Percentiles rank a stretch among this genome's conserved stretches.
Conservation (phyloP, 2,113 vertebrate species). For the Gadus chalcogrammus region DNA sequence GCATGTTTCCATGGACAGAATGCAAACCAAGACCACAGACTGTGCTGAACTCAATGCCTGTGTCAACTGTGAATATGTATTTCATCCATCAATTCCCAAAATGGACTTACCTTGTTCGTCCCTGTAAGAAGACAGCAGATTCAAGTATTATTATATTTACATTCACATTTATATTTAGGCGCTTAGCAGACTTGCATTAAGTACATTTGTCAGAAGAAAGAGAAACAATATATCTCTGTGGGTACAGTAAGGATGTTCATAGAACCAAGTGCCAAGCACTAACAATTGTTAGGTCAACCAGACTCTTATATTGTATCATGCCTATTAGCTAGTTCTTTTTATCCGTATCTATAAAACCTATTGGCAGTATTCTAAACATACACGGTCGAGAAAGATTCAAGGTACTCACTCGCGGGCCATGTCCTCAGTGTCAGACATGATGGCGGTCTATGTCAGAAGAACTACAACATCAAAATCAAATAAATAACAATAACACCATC, state of each 20-base stretch:
- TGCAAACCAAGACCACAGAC: too few species aligned
- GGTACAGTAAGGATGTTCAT: too few species aligned
- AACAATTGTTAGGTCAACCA: too few species aligned
- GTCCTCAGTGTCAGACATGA: slow-evolving; percentile 85
- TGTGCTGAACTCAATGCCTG: too few species aligned
- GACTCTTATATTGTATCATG: not conserved
- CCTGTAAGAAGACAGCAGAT: slow-evolving; percentile 62
- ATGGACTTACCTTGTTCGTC: slow-evolving; percentile 81
- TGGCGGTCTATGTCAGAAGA: not conserved
- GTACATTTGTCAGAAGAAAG: too few species aligned
- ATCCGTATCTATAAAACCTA: not conserved
- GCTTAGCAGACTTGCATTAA: too few species aligned
- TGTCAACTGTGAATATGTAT: not conserved
- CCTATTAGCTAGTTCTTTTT: not conserved
- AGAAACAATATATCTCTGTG: too few species aligned
- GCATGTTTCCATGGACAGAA: too few species aligned
- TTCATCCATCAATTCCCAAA: not conserved
- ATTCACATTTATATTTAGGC: too few species aligned
- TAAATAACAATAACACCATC: not conserved
- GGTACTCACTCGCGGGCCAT: slow-evolving; percentile 82
- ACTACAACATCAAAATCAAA: too few species aligned
- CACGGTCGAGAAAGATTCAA: not conserved
- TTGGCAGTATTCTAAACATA: not conserved
- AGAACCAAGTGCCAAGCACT: too few species aligned
- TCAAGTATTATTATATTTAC: not conserved